Conservation (phyloP, 2,113 vertebrate genomes). For the Stigmatopora argus region DNA sequence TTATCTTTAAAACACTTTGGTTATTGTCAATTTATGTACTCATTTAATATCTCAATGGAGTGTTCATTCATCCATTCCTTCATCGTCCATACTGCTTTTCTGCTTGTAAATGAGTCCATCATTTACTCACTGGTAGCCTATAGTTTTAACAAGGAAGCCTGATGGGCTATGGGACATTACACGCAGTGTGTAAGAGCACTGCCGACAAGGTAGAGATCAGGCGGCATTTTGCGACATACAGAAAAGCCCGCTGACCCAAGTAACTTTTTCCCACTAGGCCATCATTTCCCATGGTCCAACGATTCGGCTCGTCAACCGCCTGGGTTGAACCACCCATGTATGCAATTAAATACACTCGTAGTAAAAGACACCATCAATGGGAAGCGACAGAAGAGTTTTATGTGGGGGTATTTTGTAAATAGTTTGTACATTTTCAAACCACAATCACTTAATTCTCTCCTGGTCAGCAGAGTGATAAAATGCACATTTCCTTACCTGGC, state of each 20-base stretch:
- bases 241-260: conserved; percentile 37
- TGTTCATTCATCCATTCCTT: no score
- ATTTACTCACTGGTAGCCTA: conserved; percentile 20
- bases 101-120: conserved; percentile 8
- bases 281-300: conserved; percentile 71
- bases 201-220: conserved; percentile 23
- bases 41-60: no score
- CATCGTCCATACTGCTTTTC: neutral
- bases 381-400: conserved; percentile 61
- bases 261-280: conserved; percentile 46
- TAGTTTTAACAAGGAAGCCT: conserved; percentile 25
- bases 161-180: conserved; percentile 25
- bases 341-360: conserved; percentile 74
- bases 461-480: no score
- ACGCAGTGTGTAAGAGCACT: conserved; percentile 11
- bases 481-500: no score
- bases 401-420: neutral
- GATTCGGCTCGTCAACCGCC: conserved; percentile 69
- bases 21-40: no score
- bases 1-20: no score
- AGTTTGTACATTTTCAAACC: neutral
- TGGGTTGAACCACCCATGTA: conserved; percentile 77
- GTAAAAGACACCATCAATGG: conserved; percentile 68
- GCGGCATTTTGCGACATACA: conserved; percentile 26
- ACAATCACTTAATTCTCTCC: neutral